A percentile compares a stretch with the other conserved stretches of the same genome.
phyloP scores from a whole-genome alignment of 2,888 invertebrate genomes.

The Andrena trimmerana region DNA sequence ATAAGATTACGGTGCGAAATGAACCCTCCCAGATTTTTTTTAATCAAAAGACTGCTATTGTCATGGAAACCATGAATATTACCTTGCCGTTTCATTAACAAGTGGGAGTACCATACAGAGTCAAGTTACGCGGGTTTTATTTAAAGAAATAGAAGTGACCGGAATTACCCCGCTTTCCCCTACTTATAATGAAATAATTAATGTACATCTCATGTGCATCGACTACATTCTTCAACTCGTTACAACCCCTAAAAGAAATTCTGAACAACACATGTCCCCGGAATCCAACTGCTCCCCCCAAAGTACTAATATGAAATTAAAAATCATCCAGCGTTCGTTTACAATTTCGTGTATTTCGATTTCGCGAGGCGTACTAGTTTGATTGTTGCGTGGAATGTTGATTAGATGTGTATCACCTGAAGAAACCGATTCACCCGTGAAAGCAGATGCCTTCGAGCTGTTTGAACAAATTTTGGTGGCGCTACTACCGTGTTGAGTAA shows the following conservation, averaged over 20 bases:
- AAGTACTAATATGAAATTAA: background rate
- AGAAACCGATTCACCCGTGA: background rate
- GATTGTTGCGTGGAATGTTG: constrained; percentile 35
- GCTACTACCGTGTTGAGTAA: background rate
- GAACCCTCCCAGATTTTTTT: no score
- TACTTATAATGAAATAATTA: background rate
- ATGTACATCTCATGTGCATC: background rate
- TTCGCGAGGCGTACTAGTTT: constrained; percentile 2
- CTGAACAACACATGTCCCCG: background rate
- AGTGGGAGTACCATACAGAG: no score
- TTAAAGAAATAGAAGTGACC: no score
- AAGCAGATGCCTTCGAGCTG: constrained; percentile 7
- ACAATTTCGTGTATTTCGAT: constrained; percentile 12
- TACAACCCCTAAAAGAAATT: background rate
- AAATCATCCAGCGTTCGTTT: background rate
- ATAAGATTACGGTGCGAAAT: no score
- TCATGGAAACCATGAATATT: no score
- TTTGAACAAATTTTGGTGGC: background rate
- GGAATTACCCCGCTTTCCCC: no score
- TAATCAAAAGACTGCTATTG: no score
- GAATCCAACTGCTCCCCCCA: background rate
- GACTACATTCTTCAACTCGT: background rate
- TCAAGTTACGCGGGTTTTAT: no score
- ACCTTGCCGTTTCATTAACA: no score
- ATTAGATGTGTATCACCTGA: constrained; percentile 23